Percentiles rank a stretch among this genome's conserved stretches.
phyloP scores from a whole-genome alignment of 2,113 vertebrate species.

The Lonchura striata region DNA sequence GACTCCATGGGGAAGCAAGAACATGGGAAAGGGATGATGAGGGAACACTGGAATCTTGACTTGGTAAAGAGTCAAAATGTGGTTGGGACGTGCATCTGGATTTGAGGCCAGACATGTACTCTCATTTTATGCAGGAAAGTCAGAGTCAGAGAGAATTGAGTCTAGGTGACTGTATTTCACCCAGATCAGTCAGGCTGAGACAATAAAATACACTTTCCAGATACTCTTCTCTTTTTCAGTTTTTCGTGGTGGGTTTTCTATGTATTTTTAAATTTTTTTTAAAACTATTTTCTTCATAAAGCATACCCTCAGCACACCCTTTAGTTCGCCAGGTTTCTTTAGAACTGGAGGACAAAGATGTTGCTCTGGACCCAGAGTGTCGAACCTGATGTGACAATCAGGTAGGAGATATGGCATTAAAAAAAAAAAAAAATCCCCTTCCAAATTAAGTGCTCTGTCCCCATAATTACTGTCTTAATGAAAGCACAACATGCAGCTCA shows the following conservation, averaged over 20 bases:
- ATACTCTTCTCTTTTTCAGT: not conserved
- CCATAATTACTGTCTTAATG: not conserved
- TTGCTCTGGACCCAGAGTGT: not conserved
- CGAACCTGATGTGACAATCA: not conserved
- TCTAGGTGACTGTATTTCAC: not conserved
- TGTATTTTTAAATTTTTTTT: no score
- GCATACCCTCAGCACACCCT: not conserved
- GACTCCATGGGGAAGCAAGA: not conserved
- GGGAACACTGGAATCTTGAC: not conserved
- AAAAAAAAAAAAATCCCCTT: not conserved
- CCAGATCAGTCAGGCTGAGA: not conserved
- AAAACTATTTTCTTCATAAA: not conserved
- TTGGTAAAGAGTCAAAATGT: rapidly evolving
- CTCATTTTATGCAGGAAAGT: not conserved
- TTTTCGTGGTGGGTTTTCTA: not conserved
- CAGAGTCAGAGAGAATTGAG: not conserved
- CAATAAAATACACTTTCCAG: not conserved
- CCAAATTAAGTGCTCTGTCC: not conserved
- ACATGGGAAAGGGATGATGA: not conserved
- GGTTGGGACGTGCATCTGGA: rapidly evolving
- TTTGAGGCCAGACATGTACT: not conserved
- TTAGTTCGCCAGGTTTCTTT: not conserved
- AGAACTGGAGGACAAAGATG: not conserved
- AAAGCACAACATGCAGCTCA: not conserved
- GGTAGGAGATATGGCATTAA: not conserved